phyloP scores from a whole-genome alignment of 2,113 vertebrate species.

The Formicarius rufipectus region DNA sequence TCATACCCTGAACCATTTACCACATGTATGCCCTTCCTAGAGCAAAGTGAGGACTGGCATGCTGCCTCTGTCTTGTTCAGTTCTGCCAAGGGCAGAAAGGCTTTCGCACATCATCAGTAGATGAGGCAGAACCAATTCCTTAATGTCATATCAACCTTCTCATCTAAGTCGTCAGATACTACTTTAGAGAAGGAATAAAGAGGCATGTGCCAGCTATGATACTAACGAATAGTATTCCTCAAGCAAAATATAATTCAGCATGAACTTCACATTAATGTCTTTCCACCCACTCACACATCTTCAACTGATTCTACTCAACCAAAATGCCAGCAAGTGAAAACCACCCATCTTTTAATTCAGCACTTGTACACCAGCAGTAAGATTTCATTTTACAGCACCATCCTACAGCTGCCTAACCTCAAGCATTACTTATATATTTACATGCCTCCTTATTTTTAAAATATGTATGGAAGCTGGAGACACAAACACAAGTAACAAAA shows the following conservation, averaged over 20 bases:
- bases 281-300: slow-evolving; percentile 54
- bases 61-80: neutral
- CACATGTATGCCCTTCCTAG: neutral
- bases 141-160: slow-evolving; percentile 53
- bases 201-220: slow-evolving; percentile 42
- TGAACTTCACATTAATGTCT: slow-evolving; percentile 46
- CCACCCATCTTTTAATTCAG: slow-evolving; percentile 35
- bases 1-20: neutral
- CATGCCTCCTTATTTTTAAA: neutral
- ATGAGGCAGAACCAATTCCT: slow-evolving; percentile 54
- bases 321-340: slow-evolving; percentile 34
- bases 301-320: slow-evolving; percentile 43
- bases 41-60: neutral
- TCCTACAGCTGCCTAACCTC: neutral
- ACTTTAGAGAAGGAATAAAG: slow-evolving; percentile 34
- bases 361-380: neutral
- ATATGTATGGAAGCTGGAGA: neutral
- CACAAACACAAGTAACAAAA: neutral
- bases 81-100: slow-evolving; percentile 39
- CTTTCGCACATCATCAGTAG: slow-evolving; percentile 7
- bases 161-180: slow-evolving; percentile 41
- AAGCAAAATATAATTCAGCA: slow-evolving; percentile 57
- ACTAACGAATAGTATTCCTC: slow-evolving; percentile 56
- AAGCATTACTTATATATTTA: neutral
- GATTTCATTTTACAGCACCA: neutral